Evolutionary conservation across 2,888 invertebrate species (phyloP).

Genomic region (Troilus luridus): DNA sequence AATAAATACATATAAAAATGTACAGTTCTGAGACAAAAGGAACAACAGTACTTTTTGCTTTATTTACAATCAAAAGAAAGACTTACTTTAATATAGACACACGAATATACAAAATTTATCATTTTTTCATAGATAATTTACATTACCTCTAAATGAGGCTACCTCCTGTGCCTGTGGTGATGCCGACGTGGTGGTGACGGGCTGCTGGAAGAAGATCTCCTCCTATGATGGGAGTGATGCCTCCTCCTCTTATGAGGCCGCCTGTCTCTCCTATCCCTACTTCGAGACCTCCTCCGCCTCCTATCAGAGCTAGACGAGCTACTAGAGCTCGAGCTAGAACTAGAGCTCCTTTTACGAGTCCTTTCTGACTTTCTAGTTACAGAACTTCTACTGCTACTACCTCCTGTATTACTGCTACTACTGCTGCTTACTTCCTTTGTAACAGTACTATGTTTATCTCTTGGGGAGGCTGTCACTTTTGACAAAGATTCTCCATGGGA

Average conservation of each 20-base stretch:
- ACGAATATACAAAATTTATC: slow-evolving; percentile 50
- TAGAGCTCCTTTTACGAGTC: slow-evolving; percentile 44
- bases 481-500: neutral
- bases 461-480: neutral
- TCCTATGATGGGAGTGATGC: slow-evolving; percentile 25
- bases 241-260: slow-evolving; percentile 47
- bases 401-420: slow-evolving; percentile 42
- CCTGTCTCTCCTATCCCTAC: slow-evolving; percentile 32
- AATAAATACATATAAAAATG: slow-evolving; percentile 36
- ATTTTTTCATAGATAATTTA: neutral
- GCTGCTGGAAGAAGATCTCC: slow-evolving; percentile 39
- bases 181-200: slow-evolving; percentile 5
- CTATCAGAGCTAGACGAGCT: slow-evolving; percentile 27
- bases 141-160: slow-evolving; percentile 39
- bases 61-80: slow-evolving; percentile 39
- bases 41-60: neutral
- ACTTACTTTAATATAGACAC: slow-evolving; percentile 20
- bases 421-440: neutral
- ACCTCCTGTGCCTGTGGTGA: slow-evolving; percentile 54
- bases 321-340: slow-evolving; percentile 49
- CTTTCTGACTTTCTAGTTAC: slow-evolving; percentile 13
- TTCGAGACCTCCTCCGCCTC: slow-evolving; percentile 5
- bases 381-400: slow-evolving; percentile 54
- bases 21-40: slow-evolving; percentile 26
- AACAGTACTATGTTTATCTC: neutral